Evolutionary conservation across 2,113 vertebrate genomes (phyloP).

Genomic region (Calyptommatus sinebrachiatus): DNA sequence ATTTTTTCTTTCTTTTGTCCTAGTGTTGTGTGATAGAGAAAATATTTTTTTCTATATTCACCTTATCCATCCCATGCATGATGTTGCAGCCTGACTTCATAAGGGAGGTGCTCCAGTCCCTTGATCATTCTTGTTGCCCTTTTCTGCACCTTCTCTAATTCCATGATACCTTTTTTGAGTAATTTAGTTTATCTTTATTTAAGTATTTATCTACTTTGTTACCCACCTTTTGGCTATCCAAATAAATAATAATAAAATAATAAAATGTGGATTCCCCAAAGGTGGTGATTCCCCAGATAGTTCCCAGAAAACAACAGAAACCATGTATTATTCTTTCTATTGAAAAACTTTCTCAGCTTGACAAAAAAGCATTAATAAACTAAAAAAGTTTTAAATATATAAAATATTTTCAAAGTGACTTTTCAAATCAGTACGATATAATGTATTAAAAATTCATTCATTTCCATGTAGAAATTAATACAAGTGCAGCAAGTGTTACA

Average conservation of each 20-base stretch:
- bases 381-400: constrained; percentile 32
- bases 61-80: too few species aligned
- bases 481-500: constrained; percentile 36
- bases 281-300: background rate
- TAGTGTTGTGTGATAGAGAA: too few species aligned
- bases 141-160: too few species aligned
- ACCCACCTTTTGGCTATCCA: too few species aligned
- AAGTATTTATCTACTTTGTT: too few species aligned
- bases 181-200: background rate
- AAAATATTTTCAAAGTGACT: constrained; percentile 30
- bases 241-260: background rate
- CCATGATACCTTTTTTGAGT: too few species aligned
- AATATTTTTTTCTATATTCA: too few species aligned
- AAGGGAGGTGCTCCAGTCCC: too few species aligned
- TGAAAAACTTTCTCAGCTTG: constrained; percentile 15
- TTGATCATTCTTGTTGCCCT: too few species aligned
- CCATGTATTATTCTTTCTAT: constrained; percentile 16
- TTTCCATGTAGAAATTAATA: background rate
- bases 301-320: background rate
- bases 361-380: constrained; percentile 2
- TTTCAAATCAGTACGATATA: constrained; percentile 21
- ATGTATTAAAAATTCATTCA: constrained; percentile 20
- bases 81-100: too few species aligned
- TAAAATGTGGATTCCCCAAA: background rate
- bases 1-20: too few species aligned